phyloP scores from a whole-genome alignment of 2,113 vertebrate species.

The Neoarius graeffei region DNA sequence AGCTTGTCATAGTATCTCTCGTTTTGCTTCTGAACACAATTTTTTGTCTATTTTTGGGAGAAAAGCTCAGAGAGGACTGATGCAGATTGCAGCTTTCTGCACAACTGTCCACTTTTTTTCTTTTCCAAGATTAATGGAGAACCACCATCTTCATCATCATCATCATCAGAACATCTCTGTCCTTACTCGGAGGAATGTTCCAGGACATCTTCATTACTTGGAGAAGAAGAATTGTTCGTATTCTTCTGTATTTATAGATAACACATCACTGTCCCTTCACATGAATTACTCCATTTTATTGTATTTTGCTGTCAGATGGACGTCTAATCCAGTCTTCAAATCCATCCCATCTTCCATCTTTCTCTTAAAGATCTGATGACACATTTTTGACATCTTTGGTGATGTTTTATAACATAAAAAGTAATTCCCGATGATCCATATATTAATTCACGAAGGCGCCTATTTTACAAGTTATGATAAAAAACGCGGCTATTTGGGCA shows the following conservation, averaged over 20 bases:
- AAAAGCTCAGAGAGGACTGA: neutral
- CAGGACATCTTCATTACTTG: neutral
- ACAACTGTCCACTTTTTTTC: neutral
- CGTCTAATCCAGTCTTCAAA: neutral
- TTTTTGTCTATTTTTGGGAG: neutral
- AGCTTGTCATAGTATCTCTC: neutral
- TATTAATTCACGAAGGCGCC: too few species aligned
- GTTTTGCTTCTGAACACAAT: neutral
- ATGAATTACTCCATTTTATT: neutral
- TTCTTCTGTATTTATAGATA: neutral
- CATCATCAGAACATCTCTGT: neutral
- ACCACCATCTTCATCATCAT: constrained; percentile 2
- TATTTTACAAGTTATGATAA: too few species aligned
- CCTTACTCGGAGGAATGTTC: neutral
- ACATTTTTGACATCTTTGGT: too few species aligned
- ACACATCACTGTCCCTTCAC: neutral
- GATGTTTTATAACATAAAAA: too few species aligned
- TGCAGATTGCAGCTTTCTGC: neutral
- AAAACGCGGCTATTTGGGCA: too few species aligned
- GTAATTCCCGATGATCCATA: too few species aligned
- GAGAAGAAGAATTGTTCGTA: neutral
- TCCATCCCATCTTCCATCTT: neutral
- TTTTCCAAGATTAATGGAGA: neutral
- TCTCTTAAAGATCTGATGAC: too few species aligned
- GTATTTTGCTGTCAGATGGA: neutral